Percentiles rank a stretch among this genome's conserved stretches.
Conservation (phyloP, 2,797 vertebrate species). For the Propithecus deckenii region DNA sequence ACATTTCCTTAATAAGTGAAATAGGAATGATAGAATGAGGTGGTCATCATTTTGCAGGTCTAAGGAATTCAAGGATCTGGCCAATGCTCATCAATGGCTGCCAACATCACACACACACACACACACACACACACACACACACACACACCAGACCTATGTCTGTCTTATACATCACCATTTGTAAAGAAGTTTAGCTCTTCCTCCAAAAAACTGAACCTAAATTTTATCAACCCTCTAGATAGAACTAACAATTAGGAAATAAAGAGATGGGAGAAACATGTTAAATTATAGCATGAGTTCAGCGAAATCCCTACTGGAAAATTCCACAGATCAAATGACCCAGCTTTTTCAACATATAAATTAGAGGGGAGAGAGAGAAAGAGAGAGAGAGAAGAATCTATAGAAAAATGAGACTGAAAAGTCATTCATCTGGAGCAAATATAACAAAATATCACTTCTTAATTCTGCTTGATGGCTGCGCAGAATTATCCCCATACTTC, state of each 20-base stretch:
- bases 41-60: not conserved
- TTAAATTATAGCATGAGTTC: not conserved
- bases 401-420: not conserved
- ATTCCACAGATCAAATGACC: not conserved
- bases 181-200: not conserved
- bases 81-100: not conserved
- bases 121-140: not conserved
- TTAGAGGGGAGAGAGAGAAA: not conserved
- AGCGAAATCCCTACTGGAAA: conserved; percentile 28
- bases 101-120: too few species aligned
- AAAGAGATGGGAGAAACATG: not conserved
- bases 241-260: not conserved
- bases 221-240: not conserved
- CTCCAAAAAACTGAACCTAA: not conserved
- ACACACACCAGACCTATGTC: not conserved
- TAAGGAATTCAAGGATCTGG: not conserved
- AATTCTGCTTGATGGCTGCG: not conserved
- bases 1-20: not conserved
- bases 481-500: not conserved
- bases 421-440: not conserved
- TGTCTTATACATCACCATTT: not conserved
- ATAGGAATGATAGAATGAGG: not conserved
- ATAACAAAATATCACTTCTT: not conserved
- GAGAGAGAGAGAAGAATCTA: not conserved
- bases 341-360: not conserved